Evolutionary conservation across 2,888 invertebrate species (phyloP).

Genomic region (Caenorhabditis doughertyi): DNA sequence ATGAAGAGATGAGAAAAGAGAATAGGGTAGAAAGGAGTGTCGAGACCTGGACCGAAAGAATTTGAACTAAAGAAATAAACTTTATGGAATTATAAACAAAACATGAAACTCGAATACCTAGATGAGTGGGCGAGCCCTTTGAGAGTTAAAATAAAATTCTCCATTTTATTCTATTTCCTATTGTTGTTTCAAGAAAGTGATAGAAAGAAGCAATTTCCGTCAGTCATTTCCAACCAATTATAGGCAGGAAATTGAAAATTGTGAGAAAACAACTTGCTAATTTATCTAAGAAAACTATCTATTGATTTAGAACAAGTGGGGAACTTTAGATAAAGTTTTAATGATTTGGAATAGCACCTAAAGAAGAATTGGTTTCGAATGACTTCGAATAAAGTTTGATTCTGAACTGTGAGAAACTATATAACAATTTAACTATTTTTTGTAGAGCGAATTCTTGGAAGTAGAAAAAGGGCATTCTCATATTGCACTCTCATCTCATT

Average conservation of each 20-base stretch:
- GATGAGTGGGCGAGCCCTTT: background rate
- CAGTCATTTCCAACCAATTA: background rate
- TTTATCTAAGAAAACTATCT: background rate
- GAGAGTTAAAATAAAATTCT: background rate
- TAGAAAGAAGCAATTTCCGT: slow-evolving; percentile 30
- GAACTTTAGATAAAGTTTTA: background rate
- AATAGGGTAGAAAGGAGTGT: background rate
- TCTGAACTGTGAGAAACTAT: background rate
- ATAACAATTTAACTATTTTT: background rate
- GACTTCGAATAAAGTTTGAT: too few relatives aligned
- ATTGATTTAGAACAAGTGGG: background rate
- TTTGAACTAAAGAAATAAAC: background rate
- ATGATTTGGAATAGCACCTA: too few relatives aligned
- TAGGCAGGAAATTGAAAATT: slow-evolving; percentile 31
- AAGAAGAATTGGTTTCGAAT: too few relatives aligned
- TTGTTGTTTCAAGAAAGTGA: slow-evolving; percentile 9
- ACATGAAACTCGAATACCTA: background rate
- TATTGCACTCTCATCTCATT: slow-evolving; percentile 33
- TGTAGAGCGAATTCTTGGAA: slow-evolving; percentile 22
- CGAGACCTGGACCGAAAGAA: slow-evolving; percentile 29
- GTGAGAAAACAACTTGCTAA: slow-evolving; percentile 16
- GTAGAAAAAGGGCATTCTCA: slow-evolving; percentile 13
- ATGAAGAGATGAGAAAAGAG: slow-evolving; percentile 9
- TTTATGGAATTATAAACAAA: slow-evolving; percentile 26
- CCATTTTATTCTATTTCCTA: background rate